Evolutionary conservation across 2,797 vertebrate genomes (phyloP), one percentile per base, ranked within the genome.

Genomic region (Oryzias dopingdopingensis): DNA sequence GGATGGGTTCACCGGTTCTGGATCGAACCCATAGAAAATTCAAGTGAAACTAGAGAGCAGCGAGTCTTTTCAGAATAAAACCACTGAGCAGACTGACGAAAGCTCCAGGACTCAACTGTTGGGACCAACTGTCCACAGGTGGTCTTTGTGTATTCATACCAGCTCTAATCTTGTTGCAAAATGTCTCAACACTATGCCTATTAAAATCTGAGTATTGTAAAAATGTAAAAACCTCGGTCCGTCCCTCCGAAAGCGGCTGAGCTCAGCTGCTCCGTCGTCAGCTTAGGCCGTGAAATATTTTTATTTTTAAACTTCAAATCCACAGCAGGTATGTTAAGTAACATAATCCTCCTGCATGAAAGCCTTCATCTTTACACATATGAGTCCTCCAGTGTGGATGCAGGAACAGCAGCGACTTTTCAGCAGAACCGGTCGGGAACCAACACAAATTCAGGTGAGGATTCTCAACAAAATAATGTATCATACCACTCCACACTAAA

Each of bases 311-410:
- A 1, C 26, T 49, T 44, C 17, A 78, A 83, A 88, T 79, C 81
- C 56, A 41, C 52, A 68, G 86, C 58, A 70, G 20, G 15, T 64
- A 16, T 45, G 55, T 84, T 80, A 60, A 44, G 73, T 49, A 84
- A 86, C 51, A 18, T 85, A 85, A 89, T 85, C 79, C 74, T 48
- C 22, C 47, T 18, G 43, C 3, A 41, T 68, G 50, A 67, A 42
- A 22, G 44, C 47, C 54, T 53, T 16, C 24, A 47, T 14, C 65
- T 58, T 56, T 58, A 15, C 6, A 47, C 44, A 46, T 26, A 6
- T 13, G 32, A 37, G 32, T 12, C 10, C 32, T 37, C 10, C 32
- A 37, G 32, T 37, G 10, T 37, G 10, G 32, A 37, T 10, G 32
- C 32, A 37, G 32, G 10, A 37, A 37, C 32, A 37, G 12, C 32